Evolutionary conservation across 1,140 invertebrate genomes (phyloP).

Genomic region (Phymastichus coffea): DNA sequence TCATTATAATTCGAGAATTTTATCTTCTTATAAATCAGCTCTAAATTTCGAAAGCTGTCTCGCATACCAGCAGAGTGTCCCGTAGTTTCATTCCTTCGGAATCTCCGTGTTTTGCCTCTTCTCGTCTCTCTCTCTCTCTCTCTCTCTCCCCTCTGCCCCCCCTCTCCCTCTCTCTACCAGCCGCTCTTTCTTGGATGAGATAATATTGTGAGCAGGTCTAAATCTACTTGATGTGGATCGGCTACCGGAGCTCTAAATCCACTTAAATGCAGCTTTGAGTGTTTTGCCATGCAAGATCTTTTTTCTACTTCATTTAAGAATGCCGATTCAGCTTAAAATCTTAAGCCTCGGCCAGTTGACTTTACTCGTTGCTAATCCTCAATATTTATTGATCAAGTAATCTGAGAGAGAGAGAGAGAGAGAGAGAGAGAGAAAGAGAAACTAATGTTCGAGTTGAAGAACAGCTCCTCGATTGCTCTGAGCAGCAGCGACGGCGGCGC

Average conservation of each 20-base stretch:
- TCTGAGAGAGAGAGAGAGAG: too few relatives aligned
- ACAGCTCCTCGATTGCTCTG: too few relatives aligned
- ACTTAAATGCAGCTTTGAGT: background rate
- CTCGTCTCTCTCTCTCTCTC: constrained; percentile 1
- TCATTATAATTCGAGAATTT: constrained; percentile 12
- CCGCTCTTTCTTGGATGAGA: constrained; percentile 10
- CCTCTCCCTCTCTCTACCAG: constrained; percentile 12
- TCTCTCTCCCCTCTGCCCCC: constrained; percentile 18
- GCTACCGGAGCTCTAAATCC: background rate
- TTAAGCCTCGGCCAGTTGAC: too few relatives aligned
- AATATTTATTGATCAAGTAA: too few relatives aligned
- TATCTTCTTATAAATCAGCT: constrained; percentile 21
- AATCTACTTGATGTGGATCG: background rate
- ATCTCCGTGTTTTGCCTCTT: constrained; percentile 16
- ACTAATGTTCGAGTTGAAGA: too few relatives aligned
- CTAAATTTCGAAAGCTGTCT: constrained; percentile 1
- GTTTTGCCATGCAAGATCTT: background rate
- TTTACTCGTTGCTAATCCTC: too few relatives aligned
- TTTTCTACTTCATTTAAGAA: background rate
- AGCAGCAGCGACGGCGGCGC: too few relatives aligned
- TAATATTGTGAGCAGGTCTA: constrained; percentile 6
- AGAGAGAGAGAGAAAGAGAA: too few relatives aligned
- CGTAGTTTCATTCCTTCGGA: constrained; percentile 25
- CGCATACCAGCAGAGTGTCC: background rate
- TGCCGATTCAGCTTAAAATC: background rate